Conservation (phyloP, 1,140 invertebrate genomes). For the Sitodiplosis mosellana region DNA sequence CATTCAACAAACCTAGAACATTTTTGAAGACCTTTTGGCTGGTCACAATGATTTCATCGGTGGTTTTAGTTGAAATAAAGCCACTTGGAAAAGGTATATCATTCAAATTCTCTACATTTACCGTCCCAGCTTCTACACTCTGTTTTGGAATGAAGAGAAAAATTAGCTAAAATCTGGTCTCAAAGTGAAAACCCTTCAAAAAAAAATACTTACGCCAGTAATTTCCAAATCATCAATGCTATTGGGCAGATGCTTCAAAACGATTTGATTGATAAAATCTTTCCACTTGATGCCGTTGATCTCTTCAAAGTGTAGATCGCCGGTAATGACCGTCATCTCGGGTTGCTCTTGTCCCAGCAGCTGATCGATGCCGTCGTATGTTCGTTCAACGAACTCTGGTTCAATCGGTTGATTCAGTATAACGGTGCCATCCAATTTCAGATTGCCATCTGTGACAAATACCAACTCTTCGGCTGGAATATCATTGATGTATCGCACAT, state of each 20-base stretch:
- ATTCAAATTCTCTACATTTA: slow-evolving; percentile 24
- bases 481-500: slow-evolving; percentile 13
- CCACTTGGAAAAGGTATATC: slow-evolving; percentile 26
- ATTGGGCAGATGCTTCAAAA: slow-evolving; percentile 20
- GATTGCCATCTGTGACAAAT: slow-evolving; percentile 13
- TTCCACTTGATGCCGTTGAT: slow-evolving; percentile 23
- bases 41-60: slow-evolving; percentile 13
- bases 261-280: slow-evolving; percentile 20
- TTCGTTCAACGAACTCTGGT: background rate
- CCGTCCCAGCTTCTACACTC: slow-evolving; percentile 18
- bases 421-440: slow-evolving; percentile 10
- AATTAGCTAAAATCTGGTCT: too few relatives aligned
- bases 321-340: slow-evolving; percentile 4
- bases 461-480: slow-evolving; percentile 5
- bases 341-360: background rate
- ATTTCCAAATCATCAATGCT: slow-evolving; percentile 22
- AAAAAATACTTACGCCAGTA: slow-evolving; percentile 23
- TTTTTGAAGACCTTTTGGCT: slow-evolving; percentile 23
- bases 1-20: slow-evolving; percentile 10
- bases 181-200: slow-evolving; percentile 1
- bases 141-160: slow-evolving; percentile 7
- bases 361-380: background rate
- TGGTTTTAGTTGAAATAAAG: slow-evolving; percentile 21
- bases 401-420: slow-evolving; percentile 7
- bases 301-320: slow-evolving; percentile 11